phyloP scores from a whole-genome alignment of 2,888 invertebrate genomes.

The Xanthorhoe designata region DNA sequence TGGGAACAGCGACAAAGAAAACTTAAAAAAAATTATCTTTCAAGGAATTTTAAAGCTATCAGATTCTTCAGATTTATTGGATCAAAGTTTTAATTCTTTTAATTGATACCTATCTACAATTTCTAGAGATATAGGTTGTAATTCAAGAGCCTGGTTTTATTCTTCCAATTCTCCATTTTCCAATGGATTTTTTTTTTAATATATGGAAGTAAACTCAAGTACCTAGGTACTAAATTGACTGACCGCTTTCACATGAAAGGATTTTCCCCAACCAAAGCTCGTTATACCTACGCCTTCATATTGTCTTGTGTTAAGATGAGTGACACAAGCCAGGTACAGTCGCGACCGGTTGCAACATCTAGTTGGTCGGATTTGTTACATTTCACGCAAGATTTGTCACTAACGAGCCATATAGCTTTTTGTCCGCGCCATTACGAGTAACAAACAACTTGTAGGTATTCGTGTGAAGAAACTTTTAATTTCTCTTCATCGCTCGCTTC shows the following conservation, averaged over 20 bases:
- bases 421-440: slow-evolving; percentile 33
- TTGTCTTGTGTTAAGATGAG: too few species aligned
- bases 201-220: too few species aligned
- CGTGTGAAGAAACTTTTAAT: slow-evolving; percentile 29
- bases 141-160: too few species aligned
- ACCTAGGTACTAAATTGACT: too few species aligned
- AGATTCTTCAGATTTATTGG: too few species aligned
- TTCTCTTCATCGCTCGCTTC: slow-evolving; percentile 32
- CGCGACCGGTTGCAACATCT: slow-evolving; percentile 52
- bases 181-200: too few species aligned
- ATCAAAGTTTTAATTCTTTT: too few species aligned
- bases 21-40: background rate
- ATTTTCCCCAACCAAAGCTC: too few species aligned
- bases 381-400: slow-evolving; percentile 67
- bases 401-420: slow-evolving; percentile 50
- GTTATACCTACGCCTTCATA: background rate
- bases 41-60: background rate
- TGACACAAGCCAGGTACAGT: slow-evolving; percentile 38
- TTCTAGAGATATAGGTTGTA: background rate
- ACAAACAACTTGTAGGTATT: slow-evolving; percentile 36
- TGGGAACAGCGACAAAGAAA: background rate
- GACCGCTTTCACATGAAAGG: too few species aligned
- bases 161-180: too few species aligned
- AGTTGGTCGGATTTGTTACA: slow-evolving; percentile 64
- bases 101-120: too few species aligned